Conservation (phyloP, 37 sponge, comb jelly and placozoan genomes). For the Tethya wilhelma region DNA sequence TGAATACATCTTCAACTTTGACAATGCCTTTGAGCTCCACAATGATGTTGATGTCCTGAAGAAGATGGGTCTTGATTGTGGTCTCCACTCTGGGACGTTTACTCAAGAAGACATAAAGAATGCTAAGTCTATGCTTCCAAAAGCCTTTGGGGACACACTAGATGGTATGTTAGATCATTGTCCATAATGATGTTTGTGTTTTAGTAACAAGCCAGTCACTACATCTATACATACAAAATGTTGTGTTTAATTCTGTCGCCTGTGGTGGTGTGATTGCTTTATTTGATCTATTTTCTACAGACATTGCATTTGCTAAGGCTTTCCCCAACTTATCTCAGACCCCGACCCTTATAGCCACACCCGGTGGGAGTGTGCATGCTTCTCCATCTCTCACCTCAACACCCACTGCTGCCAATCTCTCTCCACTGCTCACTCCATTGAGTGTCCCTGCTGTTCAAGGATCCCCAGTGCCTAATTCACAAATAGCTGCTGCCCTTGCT, state of each 20-base stretch:
- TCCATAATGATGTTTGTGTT: too few relatives aligned
- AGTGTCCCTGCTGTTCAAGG: too few relatives aligned
- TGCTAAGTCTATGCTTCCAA: slow-evolving; percentile 80
- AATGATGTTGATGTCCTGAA: slow-evolving; percentile 92
- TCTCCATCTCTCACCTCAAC: neutral
- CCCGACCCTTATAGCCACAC: neutral
- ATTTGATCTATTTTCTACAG: too few relatives aligned
- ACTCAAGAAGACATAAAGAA: slow-evolving; percentile 60
- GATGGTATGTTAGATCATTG: slow-evolving; percentile 42
- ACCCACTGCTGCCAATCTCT: neutral
- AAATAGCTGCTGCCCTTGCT: too few relatives aligned
- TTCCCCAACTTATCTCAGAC: neutral
- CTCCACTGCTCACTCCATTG: too few relatives aligned
- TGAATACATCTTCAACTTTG: slow-evolving; percentile 93
- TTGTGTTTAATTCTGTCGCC: too few relatives aligned
- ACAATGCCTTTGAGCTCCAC: slow-evolving; percentile 90
- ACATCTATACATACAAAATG: too few relatives aligned
- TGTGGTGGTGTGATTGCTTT: too few relatives aligned
- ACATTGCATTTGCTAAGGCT: too few relatives aligned
- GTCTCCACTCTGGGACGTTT: slow-evolving; percentile 70
- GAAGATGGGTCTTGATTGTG: slow-evolving; percentile 89
- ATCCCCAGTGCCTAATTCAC: too few relatives aligned
- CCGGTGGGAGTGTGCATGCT: too few relatives aligned
- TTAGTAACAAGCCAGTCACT: too few relatives aligned
- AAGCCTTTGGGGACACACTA: slow-evolving; percentile 66